Base-by-base conservation (phyloP, 2,888 invertebrate genomes). In the Drosophila picticornis region DNA sequence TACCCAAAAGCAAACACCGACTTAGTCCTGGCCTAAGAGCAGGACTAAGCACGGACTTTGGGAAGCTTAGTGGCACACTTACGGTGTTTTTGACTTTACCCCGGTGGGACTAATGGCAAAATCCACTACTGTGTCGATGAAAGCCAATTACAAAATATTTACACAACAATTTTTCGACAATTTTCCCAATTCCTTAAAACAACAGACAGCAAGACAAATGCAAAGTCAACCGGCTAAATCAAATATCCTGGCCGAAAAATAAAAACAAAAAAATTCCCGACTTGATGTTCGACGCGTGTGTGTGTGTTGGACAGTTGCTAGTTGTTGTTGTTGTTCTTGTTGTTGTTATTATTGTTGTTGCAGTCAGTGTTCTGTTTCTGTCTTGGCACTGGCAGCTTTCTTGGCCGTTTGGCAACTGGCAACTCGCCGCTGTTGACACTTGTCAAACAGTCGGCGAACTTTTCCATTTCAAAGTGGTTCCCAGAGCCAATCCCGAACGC, bases 91-190 rank as follows among this genome's bases (percentile, higher is more conserved):
- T 59, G 53, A 55, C 60, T 59, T 51, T 51, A 43, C n/a, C 31
- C 31, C 58, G 16, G 13, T 6, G 11, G 13, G 9, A 52, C 62
- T 46, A 34, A 62, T 31, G 31, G 43, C 34, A 58, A 55, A 63
- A 73, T 63, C 78, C 52, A 81, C 72, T 73, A 73, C 76, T 65
- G 80, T 80, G 80, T 61, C 75, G 75, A 29, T 56, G 48, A 56
- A 81, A 79, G 81, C 83, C 83, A 86, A 90, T 88, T 90, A 86
- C 51, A 88, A 72, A 86, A 86, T 86, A 88, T 86, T 88, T 86
- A 66, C 60, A 62, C 79, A 90, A 79, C 27, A 74, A 59, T 82
- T 69, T 74, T 76, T 60, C 80, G 38, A 40, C 68, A 80, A 80
- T 77, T 87, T 85, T 80, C 77, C 83, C 80, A 82, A 80, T 80